Conservation (phyloP, 1,140 invertebrate genomes). For the Hormaphis cornu region DNA sequence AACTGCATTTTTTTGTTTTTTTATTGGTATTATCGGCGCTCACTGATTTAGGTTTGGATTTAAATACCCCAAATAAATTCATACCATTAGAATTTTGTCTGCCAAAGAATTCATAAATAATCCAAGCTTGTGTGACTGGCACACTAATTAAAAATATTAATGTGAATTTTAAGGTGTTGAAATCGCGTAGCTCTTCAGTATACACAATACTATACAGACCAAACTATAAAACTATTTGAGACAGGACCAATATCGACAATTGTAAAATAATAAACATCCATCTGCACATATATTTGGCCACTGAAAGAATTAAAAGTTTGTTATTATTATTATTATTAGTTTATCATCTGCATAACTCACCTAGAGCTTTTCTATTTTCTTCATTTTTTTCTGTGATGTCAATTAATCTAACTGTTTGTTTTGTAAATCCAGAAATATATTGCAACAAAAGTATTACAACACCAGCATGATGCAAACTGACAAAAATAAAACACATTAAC, state of each 20-base stretch:
- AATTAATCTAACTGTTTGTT: constrained; percentile 74
- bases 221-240: constrained; percentile 7
- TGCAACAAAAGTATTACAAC: constrained; percentile 83
- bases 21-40: background rate
- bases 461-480: constrained; percentile 83
- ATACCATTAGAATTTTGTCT: background rate
- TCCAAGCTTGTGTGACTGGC: background rate
- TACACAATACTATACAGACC: background rate
- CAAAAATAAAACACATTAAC: constrained; percentile 40
- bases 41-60: background rate
- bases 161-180: background rate
- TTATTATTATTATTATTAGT: background rate
- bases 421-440: constrained; percentile 77
- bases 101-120: constrained; percentile 3
- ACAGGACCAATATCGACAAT: background rate
- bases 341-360: background rate
- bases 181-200: constrained; percentile 1
- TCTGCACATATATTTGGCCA: constrained; percentile 9
- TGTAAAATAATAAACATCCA: constrained; percentile 2
- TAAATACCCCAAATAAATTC: background rate
- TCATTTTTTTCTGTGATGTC: constrained; percentile 84
- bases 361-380: constrained; percentile 55
- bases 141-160: background rate
- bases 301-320: constrained; percentile 22
- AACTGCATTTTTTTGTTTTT: constrained; percentile 16